Base-by-base conservation (phyloP, 2,113 vertebrate species). In the Gallinago media region DNA sequence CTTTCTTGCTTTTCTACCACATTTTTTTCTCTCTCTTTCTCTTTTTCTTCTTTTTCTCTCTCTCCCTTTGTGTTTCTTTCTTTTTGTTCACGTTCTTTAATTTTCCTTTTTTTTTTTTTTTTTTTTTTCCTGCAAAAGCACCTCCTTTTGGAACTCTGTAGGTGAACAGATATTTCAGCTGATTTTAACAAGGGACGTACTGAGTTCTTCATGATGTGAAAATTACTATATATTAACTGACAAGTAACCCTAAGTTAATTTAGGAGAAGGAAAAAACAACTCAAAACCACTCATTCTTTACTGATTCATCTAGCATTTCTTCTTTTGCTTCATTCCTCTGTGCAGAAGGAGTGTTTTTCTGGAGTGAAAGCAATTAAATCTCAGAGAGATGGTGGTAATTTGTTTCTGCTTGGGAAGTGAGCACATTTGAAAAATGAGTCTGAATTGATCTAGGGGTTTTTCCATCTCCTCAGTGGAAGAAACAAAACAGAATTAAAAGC, bases 391-490 rank as follows among this genome's bases (percentile, higher is more conserved):
- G 36, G 40, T 50, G 68, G 84, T 82, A 92, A 96, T 94, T 96
- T 96, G 70, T 89, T 94, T 94, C 61, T 95, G 65, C 88, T 91
- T 81, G 67, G 59, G 50, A 97, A 88, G 82, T 71, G 52, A 95
- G 52, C 58, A 81, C 79, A 86, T 92, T 93, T 92, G 88, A 96
- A 93, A 93, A 93, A 94, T 47, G 32, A 84, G 47, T 94, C 86
- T 92, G 72, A 94, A 95, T 94, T 83, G 88, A 95, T 94, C 73
- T 65, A 86, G 67, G 72, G 21, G 8, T 77, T 97, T 96, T 93
- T 95, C 82, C 72, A 47, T 84, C 75, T 92, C 56, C 47, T 85
- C 61, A 63, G 50, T 92, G 78, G 68, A 92, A 96, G 83, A 93
- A 96, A 79, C 46, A 94, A 95, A 95, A 75, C 73, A 89, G 70